phyloP scores from a whole-genome alignment of 2,888 invertebrate species.

The Polylopha cassiicola region DNA sequence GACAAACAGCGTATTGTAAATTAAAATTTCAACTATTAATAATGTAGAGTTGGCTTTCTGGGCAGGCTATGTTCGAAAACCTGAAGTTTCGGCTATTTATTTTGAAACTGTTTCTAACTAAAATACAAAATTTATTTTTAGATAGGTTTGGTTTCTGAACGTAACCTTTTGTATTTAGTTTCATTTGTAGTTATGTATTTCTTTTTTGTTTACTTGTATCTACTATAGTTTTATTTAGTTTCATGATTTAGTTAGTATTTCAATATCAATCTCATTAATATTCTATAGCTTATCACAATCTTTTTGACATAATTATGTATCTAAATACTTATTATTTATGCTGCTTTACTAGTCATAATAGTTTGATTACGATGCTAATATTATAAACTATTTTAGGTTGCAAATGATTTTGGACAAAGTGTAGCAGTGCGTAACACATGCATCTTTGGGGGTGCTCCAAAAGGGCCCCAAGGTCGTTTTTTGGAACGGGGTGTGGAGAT shows the following conservation, averaged over 20 bases:
- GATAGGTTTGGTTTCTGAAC: conserved; percentile 70
- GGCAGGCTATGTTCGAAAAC: conserved; percentile 76
- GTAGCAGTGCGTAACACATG: conserved; percentile 94
- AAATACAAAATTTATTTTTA: conserved; percentile 29
- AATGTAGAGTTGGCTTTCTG: conserved; percentile 59
- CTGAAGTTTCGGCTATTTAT: conserved; percentile 35
- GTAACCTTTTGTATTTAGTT: conserved; percentile 51
- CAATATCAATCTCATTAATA: neutral
- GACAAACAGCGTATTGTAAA: conserved; percentile 53
- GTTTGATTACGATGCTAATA: conserved; percentile 1
- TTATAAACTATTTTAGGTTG: conserved; percentile 79
- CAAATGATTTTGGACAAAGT: conserved; percentile 92
- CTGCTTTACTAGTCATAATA: conserved; percentile 6
- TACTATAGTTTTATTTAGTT: conserved; percentile 28
- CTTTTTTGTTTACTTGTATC: conserved; percentile 25
- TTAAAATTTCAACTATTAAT: conserved; percentile 54
- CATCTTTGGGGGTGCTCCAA: conserved; percentile 98
- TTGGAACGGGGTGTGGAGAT: conserved; percentile 94
- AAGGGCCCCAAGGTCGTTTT: conserved; percentile 92
- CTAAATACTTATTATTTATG: no score
- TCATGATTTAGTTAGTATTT: conserved; percentile 19
- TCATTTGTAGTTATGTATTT: conserved; percentile 26
- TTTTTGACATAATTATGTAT: no score
- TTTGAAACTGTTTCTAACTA: conserved; percentile 14
- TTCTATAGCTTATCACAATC: neutral